Conservation (phyloP, 2,797 vertebrate genomes). For the Saxicola maurus region DNA sequence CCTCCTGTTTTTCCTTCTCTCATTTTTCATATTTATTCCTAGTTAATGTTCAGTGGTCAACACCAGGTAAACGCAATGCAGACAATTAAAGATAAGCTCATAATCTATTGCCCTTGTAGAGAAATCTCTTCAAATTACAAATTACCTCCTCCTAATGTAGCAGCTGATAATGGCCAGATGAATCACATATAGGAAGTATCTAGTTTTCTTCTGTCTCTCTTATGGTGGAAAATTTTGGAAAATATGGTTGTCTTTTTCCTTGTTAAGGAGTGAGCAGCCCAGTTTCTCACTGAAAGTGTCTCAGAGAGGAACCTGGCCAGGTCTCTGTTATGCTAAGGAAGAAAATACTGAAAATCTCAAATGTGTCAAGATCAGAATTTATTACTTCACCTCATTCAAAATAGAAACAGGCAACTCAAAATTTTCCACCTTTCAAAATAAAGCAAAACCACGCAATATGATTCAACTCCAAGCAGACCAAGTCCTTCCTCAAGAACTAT, state of each 20-base stretch:
- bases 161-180: not conserved
- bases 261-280: not conserved
- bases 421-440: not conserved
- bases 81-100: not conserved
- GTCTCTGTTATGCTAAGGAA: not conserved
- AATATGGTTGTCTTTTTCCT: not conserved
- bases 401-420: not conserved
- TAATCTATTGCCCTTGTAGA: not conserved
- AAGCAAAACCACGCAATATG: not conserved
- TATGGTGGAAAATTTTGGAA: not conserved
- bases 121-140: not conserved
- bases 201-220: not conserved
- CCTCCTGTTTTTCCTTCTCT: not conserved
- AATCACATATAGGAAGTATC: not conserved
- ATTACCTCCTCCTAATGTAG: not conserved
- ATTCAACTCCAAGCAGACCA: not conserved
- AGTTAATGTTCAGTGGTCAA: not conserved
- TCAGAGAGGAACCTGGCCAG: not conserved
- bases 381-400: not conserved
- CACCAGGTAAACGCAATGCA: not conserved
- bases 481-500: not conserved
- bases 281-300: not conserved
- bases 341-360: not conserved
- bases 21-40: not conserved
- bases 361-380: not conserved